phyloP scores from a whole-genome alignment of 2,113 vertebrate genomes.

The Baryphthengus martii region DNA sequence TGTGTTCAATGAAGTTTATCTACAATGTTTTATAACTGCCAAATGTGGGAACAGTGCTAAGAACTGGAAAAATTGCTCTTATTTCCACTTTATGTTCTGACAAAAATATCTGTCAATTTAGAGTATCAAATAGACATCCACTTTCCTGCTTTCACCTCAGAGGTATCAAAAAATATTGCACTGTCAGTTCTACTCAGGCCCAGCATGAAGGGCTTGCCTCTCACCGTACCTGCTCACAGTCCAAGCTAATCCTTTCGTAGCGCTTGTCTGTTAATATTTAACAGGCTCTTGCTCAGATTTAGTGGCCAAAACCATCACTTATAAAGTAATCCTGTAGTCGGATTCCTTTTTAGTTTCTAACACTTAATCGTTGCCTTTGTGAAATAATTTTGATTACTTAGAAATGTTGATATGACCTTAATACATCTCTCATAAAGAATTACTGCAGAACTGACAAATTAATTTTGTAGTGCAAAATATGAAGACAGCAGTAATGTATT shows the following conservation, averaged over 20 bases:
- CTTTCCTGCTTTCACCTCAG: background rate
- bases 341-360: background rate
- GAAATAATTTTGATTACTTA: conserved; percentile 26
- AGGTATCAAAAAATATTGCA: background rate
- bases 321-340: background rate
- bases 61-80: background rate
- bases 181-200: background rate
- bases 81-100: background rate
- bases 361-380: background rate
- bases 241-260: background rate
- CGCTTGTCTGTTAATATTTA: background rate
- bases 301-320: background rate
- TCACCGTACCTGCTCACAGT: background rate
- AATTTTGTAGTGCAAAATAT: conserved; percentile 7
- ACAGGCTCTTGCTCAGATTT: background rate
- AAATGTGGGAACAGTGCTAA: background rate
- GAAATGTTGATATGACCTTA: conserved; percentile 10
- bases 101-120: background rate
- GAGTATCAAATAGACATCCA: background rate
- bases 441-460: background rate
- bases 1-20: background rate
- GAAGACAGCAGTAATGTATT: background rate
- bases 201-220: background rate
- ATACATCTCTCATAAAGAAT: background rate
- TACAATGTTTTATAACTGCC: background rate